Evolutionary conservation across 1,140 invertebrate species (phyloP).

Genomic region (Apis florea): DNA sequence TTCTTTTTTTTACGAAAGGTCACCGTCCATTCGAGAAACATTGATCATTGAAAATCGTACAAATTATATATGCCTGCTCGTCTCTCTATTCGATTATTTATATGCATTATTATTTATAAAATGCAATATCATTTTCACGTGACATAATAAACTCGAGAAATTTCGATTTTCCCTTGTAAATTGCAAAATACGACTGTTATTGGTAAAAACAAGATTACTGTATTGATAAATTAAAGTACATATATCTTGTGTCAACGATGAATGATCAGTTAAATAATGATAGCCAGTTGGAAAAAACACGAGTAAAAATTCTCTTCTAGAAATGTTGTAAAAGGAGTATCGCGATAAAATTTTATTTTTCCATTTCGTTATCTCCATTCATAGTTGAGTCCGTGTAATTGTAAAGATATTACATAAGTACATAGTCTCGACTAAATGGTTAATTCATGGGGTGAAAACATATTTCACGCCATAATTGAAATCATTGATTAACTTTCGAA

Average conservation of each 20-base stretch:
- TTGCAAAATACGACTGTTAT: neutral
- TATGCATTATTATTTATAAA: neutral
- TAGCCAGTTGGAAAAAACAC: no score
- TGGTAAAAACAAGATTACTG: neutral
- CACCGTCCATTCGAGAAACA: neutral
- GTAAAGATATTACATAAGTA: no score
- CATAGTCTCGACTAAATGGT: no score
- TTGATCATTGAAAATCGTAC: neutral
- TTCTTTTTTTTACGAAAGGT: neutral
- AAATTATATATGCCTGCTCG: no score
- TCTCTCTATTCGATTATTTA: neutral
- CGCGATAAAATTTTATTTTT: neutral
- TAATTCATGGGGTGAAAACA: no score
- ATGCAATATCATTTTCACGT: neutral
- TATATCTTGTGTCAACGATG: neutral
- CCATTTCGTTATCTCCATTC: slow-evolving; percentile 4
- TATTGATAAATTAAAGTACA: neutral
- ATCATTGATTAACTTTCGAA: no score
- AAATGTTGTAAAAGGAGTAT: neutral
- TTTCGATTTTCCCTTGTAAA: neutral
- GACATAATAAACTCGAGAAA: neutral
- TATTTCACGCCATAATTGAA: no score
- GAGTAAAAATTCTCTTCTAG: neutral
- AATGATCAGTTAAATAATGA: neutral
- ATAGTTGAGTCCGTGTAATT: neutral